Evolutionary conservation across 2,888 invertebrate genomes (phyloP), one percentile per base, ranked within the genome.

Genomic region (Lathronympha strigana): DNA sequence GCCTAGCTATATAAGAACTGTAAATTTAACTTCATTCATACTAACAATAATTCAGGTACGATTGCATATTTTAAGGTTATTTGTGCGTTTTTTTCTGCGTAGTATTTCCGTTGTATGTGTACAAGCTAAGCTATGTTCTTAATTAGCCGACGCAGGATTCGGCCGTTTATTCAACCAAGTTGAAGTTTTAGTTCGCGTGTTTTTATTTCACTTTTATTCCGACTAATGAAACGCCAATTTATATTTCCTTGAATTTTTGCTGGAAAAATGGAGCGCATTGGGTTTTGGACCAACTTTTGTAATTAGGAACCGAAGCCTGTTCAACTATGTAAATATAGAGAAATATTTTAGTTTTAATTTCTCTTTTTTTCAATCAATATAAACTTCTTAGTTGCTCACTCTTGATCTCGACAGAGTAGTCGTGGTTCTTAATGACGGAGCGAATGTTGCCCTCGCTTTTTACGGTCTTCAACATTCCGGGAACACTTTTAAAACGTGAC

Each of bases 121-220:
- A n/a, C 2, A 2, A 2, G 8, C 0, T 43, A 47, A 54, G 36
- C 31, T 66, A 6, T 40, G 51, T 13, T 43, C 17, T 61, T 61
- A 66, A 66, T 66, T 66, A 66, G 47, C 53, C 38, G 40, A 40
- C 40, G 40, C 54, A 61, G 66, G 54, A 66, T 54, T 66, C 40
- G 53, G 61, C 49, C 53, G 61, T 66, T 61, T 61, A 66, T 61
- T 66, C 28, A 61, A 28, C 45, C 4, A 51, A 63, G 47, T 63
- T 57, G 38, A 40, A 60, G 60, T 66, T 54, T 53, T 47, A 60
- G 53, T 60, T 23, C 36, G 36, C 13, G 23, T 58, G 28, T 23
- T 31, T 57, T 64, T 51, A 25, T 58, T 36, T 45, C 33, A 19
- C 21, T 33, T 58, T 66, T 53, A 25, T 58, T 36, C 38, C 19